phyloP scores from a whole-genome alignment of 2,797 vertebrate genomes.

The Ibycter americanus region DNA sequence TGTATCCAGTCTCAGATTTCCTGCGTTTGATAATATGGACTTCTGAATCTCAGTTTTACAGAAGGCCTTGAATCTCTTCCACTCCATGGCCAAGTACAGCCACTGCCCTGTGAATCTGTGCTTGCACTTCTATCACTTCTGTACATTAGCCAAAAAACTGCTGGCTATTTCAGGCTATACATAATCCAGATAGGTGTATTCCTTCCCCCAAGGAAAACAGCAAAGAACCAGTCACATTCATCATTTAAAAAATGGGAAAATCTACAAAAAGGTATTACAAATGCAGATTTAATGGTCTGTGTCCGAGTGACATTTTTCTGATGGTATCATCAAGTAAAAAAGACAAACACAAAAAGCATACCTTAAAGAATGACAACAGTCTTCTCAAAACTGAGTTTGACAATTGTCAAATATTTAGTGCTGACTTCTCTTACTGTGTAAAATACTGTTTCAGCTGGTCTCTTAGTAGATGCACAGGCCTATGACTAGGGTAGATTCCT shows the following conservation, averaged over 20 bases:
- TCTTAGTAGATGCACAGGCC: neutral
- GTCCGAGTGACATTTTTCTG: neutral
- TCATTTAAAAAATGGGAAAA: neutral
- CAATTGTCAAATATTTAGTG: neutral
- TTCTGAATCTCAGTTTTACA: neutral
- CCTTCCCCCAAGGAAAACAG: neutral
- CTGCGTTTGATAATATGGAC: neutral
- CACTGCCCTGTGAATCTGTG: neutral
- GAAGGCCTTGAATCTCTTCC: neutral
- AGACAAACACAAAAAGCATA: neutral
- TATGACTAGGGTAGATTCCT: accelerated
- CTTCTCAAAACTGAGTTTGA: neutral
- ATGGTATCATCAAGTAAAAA: neutral
- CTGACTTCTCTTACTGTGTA: neutral
- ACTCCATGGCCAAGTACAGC: neutral
- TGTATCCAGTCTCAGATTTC: neutral
- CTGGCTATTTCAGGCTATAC: neutral
- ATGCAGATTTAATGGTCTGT: neutral
- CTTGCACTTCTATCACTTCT: neutral
- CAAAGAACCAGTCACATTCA: neutral
- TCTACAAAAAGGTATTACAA: neutral
- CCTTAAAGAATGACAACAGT: neutral
- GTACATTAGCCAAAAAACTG: neutral
- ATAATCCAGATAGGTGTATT: neutral
- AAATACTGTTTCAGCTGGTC: neutral